phyloP scores from a whole-genome alignment of 2,113 vertebrate genomes.

The Lepidothrix coronata region DNA sequence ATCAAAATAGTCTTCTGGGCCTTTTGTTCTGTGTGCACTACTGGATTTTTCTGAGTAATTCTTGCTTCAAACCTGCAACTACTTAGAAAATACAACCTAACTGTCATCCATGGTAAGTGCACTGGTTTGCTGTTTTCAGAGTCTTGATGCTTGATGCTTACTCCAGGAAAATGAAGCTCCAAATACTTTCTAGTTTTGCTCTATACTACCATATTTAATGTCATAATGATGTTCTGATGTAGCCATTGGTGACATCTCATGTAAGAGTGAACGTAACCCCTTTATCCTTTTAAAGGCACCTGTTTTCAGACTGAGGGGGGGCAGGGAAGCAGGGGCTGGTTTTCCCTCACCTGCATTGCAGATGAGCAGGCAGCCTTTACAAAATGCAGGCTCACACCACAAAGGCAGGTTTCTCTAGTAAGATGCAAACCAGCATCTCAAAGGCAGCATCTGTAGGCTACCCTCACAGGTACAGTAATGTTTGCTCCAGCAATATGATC shows the following conservation, averaged over 20 bases:
- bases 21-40: not conserved
- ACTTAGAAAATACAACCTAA: not conserved
- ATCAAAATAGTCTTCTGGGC: not conserved
- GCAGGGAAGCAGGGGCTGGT: fast-evolving
- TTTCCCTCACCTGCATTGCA: not conserved
- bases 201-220: not conserved
- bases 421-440: not conserved
- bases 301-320: not conserved
- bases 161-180: not conserved
- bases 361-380: not conserved
- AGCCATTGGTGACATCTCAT: not conserved
- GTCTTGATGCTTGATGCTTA: not conserved
- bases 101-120: not conserved
- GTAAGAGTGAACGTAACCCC: not conserved
- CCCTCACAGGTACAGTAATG: not conserved
- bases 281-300: not conserved
- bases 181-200: not conserved
- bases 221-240: not conserved
- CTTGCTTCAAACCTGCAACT: not conserved
- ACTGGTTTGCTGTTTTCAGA: not conserved
- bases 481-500: not conserved
- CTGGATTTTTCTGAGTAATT: not conserved
- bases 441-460: not conserved
- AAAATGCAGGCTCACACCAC: not conserved
- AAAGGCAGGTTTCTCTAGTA: not conserved